Evolutionary conservation across 2,113 vertebrate genomes (phyloP), one percentile per base, ranked within the genome.

Genomic region (Mormyrus iriodes): DNA sequence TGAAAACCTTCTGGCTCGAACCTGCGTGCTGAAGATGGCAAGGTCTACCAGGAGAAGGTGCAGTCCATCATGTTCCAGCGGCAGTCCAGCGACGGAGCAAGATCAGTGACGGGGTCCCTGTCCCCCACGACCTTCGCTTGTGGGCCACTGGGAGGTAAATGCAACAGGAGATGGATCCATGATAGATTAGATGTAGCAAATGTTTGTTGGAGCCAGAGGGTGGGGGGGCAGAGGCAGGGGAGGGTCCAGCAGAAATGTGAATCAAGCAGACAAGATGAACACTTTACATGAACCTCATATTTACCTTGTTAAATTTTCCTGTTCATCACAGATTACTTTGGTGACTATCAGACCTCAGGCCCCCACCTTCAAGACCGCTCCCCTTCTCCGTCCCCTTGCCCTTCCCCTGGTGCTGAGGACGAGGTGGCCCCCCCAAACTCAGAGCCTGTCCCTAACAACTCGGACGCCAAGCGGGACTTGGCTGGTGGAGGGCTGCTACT

Each of bases 21-120:
- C 42, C n/a, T 48, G 51, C 90, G 31, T 89, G 90, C 94, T 92
- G 88, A 93, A 99, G 98, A 99, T 95, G 98, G 97, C 85, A 98
- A 98, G 92, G 95, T 98, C 93, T 98, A 98, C 94, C 97, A 97
- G 89, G 98, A 99, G 93, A 99, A 98, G 90, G 96, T 99, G 9
- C 97, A 97, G 93, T 99, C 97, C 7, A 97, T 99, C 90, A 95
- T 96, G 93, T 95, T 95, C 91, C 93, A 98, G 91, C 96, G 97
- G 90, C 96, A 97, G 92, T 97, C 95, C 61, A 97, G 96, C 93
- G 97, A 96, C 42, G 96, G 97, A 90, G 97, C 58, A 9, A 65
- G 58, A 65, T 65, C 58, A 3, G 8, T 8, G 9, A 27, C 58
- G 1, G 61, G 61, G 61, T 69, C 61, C 61, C 61, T 96, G 19